Base-by-base conservation (phyloP, 2,888 invertebrate genomes). In the Acanthacorydalis orientalis region DNA sequence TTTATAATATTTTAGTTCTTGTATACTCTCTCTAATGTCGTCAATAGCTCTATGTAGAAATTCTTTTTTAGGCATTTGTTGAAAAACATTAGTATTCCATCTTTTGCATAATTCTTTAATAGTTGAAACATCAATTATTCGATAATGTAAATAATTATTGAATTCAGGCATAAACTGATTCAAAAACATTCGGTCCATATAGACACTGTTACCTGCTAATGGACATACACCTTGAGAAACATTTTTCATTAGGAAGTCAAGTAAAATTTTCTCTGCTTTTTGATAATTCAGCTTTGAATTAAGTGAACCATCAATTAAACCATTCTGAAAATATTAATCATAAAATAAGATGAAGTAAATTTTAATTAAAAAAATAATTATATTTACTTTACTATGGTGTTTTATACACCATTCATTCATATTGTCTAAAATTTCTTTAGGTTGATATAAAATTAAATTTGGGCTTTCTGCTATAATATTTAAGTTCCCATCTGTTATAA, bases 121-220 rank as follows among this genome's bases (percentile, higher is more conserved):
- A 0, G 87, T 77, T 34, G 87, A 88, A 2, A 95, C 92, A 70
- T 97, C 97, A 52, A 98, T 79, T 41, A 90, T 82, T 56, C 96
- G 76, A 64, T 96, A 93, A 62, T 96, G 92, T 53, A 96, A 67
- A 61, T 90, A 86, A 1, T 75, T 60, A 59, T 83, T 62, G 7
- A 96, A 65, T 40, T 55, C 68, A 0, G 91, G 92, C 87, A 95
- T 89, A 59, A 83, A 79, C 65, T 84, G 83, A 10, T 64, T 60
- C 23, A 97, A 60, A 64, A 96, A 97, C 46, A 81, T 54, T 52
- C 86, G 72, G 62, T 97, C 96, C 74, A 83, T 79, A 56, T 88
- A 85, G 4, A 95, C 75, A 46, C 85, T 79, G 68, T 89, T 96
- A 0, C 96, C 96, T 9, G 83, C 92, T 43, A 95, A 59, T 0